Evolutionary conservation across 2,797 vertebrate species (phyloP).

Genomic region (Pogoniulus pusillus): DNA sequence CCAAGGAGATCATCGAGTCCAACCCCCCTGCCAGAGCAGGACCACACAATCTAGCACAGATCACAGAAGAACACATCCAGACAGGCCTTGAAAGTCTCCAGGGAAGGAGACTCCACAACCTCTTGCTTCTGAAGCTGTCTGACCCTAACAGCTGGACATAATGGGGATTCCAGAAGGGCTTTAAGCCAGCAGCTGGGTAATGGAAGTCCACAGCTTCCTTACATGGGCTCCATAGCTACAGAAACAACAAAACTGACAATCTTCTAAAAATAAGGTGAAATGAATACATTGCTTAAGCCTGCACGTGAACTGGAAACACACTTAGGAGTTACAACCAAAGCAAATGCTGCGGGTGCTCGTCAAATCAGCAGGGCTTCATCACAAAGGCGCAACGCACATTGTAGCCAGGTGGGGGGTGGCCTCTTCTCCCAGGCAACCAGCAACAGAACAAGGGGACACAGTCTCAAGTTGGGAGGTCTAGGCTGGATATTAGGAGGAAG

Average conservation of each 20-base stretch:
- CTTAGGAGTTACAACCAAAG: conserved; percentile 3
- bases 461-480: too few relatives aligned
- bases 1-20: too few relatives aligned
- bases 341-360: background rate
- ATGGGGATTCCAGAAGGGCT: conserved; percentile 84
- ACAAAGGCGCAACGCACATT: background rate
- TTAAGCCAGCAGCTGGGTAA: conserved; percentile 85
- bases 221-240: conserved; percentile 79
- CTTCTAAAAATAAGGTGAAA: conserved; percentile 78
- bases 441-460: too few relatives aligned
- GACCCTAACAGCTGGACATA: conserved; percentile 86
- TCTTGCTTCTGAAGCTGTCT: conserved; percentile 73
- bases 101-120: too few relatives aligned
- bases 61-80: too few relatives aligned
- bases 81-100: too few relatives aligned
- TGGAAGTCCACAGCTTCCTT: conserved; percentile 80
- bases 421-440: too few relatives aligned
- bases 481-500: too few relatives aligned
- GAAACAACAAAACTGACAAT: conserved; percentile 82
- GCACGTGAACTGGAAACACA: conserved; percentile 34
- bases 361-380: background rate
- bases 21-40: too few relatives aligned
- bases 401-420: too few relatives aligned
- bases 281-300: conserved; percentile 42
- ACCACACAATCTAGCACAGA: too few relatives aligned